These are phyloP conservation scores for Drosophila lowei DNA, from an alignment of 1,140 invertebrate species.

Conservation along the genomic window DNA sequence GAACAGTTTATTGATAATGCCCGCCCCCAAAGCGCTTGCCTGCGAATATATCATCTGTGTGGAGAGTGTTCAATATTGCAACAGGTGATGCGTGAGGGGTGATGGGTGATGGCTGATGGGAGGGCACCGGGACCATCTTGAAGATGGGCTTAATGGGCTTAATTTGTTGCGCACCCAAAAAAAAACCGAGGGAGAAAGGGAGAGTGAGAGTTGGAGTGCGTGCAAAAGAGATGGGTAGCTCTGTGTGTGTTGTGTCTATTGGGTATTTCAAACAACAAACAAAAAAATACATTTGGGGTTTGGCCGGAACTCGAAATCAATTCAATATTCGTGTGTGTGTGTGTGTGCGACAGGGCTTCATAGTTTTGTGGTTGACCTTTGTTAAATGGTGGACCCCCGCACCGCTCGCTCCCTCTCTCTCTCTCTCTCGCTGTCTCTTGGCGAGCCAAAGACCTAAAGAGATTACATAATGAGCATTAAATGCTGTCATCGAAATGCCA, in stretches of 20 bases:
- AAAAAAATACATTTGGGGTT: constrained; percentile 7
- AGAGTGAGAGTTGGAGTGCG: not conserved
- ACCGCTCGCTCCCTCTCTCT: not conserved
- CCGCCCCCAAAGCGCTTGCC: constrained; percentile 1
- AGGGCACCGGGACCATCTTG: not conserved
- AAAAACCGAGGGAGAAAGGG: not conserved
- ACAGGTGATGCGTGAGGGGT: constrained; percentile 26
- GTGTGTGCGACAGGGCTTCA: constrained; percentile 14
- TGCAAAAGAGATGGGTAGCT: not conserved
- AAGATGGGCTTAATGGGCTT: constrained; percentile 50
- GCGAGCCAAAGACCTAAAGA: constrained; percentile 18
- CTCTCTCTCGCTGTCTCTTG: too few relatives aligned
- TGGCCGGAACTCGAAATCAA: constrained; percentile 56
- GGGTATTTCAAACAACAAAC: constrained; percentile 37
- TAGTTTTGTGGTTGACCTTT: constrained; percentile 51
- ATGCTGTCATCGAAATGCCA: constrained; percentile 74
- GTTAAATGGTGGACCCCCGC: constrained; percentile 11
- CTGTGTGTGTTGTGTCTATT: constrained; percentile 6
- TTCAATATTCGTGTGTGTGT: constrained; percentile 14
- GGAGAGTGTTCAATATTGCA: constrained; percentile 39
- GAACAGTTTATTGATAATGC: constrained; percentile 17
- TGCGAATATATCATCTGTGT: constrained; percentile 25
- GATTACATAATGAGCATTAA: constrained; percentile 74
- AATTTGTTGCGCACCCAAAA: constrained; percentile 40
- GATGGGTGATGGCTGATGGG: too few relatives aligned